A percentile compares a stretch with the other conserved stretches of the same genome.
Evolutionary conservation across 2,888 invertebrate species (phyloP).

Genomic region (Ptychoptera albimana): DNA sequence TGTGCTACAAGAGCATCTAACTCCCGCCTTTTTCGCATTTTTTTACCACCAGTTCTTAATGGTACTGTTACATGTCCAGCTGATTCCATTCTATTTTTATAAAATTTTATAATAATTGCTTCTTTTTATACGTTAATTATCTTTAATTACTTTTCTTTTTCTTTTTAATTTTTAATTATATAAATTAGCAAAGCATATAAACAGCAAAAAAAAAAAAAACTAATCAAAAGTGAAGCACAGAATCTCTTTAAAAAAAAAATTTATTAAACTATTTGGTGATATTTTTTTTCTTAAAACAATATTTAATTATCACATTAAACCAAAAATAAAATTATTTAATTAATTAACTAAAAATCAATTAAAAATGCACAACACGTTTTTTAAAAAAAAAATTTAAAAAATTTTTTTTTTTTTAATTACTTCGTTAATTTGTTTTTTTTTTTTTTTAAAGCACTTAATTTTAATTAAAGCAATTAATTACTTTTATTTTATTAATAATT

Average conservation of each 20-base stretch:
- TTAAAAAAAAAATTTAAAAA: too few species aligned
- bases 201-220: background rate
- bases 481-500: too few species aligned
- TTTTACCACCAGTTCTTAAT: slow-evolving; percentile 41
- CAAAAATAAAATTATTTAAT: too few species aligned
- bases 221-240: background rate
- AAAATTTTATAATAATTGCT: background rate
- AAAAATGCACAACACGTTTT: too few species aligned
- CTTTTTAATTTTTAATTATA: background rate
- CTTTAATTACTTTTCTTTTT: slow-evolving; percentile 1
- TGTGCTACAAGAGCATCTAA: slow-evolving; percentile 51
- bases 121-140: background rate
- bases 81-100: slow-evolving; percentile 35
- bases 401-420: too few species aligned
- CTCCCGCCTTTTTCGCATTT: slow-evolving; percentile 62
- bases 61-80: slow-evolving; percentile 47
- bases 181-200: background rate
- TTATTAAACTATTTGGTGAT: background rate
- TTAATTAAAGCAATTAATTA: too few species aligned
- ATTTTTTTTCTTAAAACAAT: too few species aligned
- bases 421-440: too few species aligned
- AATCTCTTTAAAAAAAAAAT: background rate
- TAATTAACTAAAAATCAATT: too few species aligned
- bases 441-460: too few species aligned
- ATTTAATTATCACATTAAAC: too few species aligned